Evolutionary conservation across 2,113 vertebrate species (phyloP).

Genomic region (Cairina moschata): DNA sequence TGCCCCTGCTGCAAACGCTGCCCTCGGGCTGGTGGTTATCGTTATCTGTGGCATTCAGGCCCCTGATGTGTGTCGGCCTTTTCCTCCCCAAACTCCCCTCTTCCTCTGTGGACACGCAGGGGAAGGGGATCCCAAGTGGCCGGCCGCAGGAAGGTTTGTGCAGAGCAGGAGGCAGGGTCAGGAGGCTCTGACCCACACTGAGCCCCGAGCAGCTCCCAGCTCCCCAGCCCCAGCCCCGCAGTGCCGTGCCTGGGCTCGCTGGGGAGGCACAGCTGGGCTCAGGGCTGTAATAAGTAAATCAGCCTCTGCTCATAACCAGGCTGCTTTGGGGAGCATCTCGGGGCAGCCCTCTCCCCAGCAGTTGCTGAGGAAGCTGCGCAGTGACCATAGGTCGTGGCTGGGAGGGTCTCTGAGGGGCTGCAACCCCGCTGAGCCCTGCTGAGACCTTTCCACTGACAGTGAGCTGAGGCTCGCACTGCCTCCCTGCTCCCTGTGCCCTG

Average conservation of each 20-base stretch:
- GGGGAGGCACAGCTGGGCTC: background rate
- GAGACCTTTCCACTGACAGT: background rate
- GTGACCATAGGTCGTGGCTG: background rate
- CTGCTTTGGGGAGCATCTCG: background rate
- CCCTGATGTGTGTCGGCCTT: background rate
- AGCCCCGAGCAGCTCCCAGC: background rate
- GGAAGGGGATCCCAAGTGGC: background rate
- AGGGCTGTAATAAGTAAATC: background rate
- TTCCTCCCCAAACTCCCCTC: background rate
- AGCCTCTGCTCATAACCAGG: background rate
- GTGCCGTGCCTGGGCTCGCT: background rate
- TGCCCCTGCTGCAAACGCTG: background rate
- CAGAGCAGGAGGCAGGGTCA: background rate
- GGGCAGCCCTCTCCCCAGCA: background rate
- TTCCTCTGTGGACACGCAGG: background rate
- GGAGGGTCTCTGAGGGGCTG: background rate
- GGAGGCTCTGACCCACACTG: background rate
- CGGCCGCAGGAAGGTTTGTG: background rate
- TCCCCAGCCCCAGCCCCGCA: fast-evolving
- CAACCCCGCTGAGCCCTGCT: fast-evolving
- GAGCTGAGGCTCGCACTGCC: background rate
- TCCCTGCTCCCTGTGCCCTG: background rate
- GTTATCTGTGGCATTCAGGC: background rate
- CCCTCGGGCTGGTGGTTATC: background rate
- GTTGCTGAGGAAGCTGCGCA: background rate